These are phyloP conservation scores for Oncorhynchus nerka DNA, from an alignment of 2,113 vertebrate genomes.

Conservation along the genomic window DNA sequence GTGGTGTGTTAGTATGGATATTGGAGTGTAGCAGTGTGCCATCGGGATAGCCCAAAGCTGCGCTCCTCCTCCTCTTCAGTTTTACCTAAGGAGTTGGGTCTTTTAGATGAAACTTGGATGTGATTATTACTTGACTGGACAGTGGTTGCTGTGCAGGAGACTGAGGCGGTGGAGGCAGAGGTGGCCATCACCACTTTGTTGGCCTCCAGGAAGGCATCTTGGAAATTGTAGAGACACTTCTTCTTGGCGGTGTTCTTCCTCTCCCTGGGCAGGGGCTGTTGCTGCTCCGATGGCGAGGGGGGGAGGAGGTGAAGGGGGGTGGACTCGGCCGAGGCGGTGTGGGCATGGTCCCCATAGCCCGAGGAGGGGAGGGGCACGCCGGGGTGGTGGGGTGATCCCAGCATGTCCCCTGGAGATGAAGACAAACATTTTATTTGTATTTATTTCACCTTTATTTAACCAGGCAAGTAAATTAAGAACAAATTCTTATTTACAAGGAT, in stretches of 20 bases:
- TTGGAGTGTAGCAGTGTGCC: no score
- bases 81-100: conserved; percentile 87
- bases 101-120: conserved; percentile 89
- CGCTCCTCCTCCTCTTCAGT: conserved; percentile 30
- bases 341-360: conserved; percentile 49
- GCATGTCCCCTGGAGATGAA: no score
- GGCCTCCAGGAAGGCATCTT: conserved; percentile 96
- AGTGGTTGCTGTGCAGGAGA: conserved; percentile 95
- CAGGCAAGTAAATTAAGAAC: no score
- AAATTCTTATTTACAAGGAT: no score
- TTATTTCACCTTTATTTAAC: no score
- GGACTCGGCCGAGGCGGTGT: neutral
- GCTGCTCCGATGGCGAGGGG: neutral
- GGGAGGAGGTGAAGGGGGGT: neutral
- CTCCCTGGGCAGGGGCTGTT: neutral
- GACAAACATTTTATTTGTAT: no score
- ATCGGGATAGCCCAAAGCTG: neutral
- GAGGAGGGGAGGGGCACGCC: conserved; percentile 82
- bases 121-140: conserved; percentile 97
- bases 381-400: conserved; percentile 68
- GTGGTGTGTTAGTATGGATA: no score
- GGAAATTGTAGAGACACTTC: conserved; percentile 98
- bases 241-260: conserved; percentile 80
- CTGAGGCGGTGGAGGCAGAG: conserved; percentile 89
- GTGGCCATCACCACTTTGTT: conserved; percentile 94